Base-by-base conservation (phyloP, 2,888 invertebrate species). In the Limnephilus rhombicus region DNA sequence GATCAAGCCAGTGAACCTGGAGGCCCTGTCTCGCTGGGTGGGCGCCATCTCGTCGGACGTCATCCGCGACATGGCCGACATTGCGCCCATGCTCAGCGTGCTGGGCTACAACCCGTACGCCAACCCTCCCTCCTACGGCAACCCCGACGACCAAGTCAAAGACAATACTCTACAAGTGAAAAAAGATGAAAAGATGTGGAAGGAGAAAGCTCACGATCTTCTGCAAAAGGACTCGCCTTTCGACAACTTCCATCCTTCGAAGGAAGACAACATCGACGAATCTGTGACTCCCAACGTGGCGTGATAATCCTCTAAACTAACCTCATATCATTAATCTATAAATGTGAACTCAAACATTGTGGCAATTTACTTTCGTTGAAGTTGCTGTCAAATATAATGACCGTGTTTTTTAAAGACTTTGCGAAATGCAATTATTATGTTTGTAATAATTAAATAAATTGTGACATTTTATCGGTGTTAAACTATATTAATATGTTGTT, bases 1-100 rank as follows among this genome's bases (percentile, higher is more conserved):
- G 94, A 99, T 99, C 95, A 99, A 99, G 95, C 99, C 99, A 24
- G 98, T 99, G 93, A 99, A 99, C 96, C 96, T 98, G 94, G 99
- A 99, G 96, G 99, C 99, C 88, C 96, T 99, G 94, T 97, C 97
- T 94, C 98, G 98, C 96, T 99, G 98, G 99, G 98, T 98, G 94
- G 98, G 98, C 92, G 97, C 98, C 95, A 97, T 99, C 95, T 98
- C 99, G 94, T 97, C 97, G 41, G 99, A 99, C 96, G 99, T 99
- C 93, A 97, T 99, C 93, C 97, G 97, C 93, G 99, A 99, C 95
- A 99, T 99, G 98, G 98, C 98, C 29, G 97, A 98, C 94, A 97
- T 99, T 94, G 99, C 99, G 94, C 99, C 99, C 93, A 99, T 99
- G 99, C 97, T 99, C 94, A 97, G 98, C 83, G 97, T 98, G 94